These are phyloP conservation scores for Columba livia DNA, from an alignment of 2,113 vertebrate genomes.

Conservation along the genomic window DNA sequence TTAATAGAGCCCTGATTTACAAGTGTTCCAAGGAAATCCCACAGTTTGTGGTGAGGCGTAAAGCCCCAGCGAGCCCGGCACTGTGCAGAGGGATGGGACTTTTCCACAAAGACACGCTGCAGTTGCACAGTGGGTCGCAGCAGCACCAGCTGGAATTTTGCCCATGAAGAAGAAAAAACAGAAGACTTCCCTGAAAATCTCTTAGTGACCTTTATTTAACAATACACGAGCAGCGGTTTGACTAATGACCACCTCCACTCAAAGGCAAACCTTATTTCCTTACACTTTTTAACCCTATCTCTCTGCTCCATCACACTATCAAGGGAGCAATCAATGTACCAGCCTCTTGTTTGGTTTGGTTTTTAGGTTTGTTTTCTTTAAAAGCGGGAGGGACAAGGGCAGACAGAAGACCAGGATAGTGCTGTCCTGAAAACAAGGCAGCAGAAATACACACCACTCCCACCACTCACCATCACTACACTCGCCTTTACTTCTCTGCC, in stretches of 20 bases:
- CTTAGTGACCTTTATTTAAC: neutral
- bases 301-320: neutral
- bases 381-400: neutral
- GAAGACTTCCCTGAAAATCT: neutral
- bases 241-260: neutral
- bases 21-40: neutral
- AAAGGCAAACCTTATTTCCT: neutral
- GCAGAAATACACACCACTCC: neutral
- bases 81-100: neutral
- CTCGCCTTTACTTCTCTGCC: neutral
- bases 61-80: neutral
- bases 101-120: neutral
- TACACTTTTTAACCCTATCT: neutral
- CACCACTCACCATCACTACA: neutral
- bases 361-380: neutral
- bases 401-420: accelerated
- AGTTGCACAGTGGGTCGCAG: neutral
- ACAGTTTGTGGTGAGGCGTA: neutral
- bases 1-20: neutral
- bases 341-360: neutral
- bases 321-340: neutral
- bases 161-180: neutral
- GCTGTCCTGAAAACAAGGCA: neutral
- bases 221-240: neutral
- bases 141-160: neutral